These are phyloP conservation scores for Tetanocera ferruginea DNA, from an alignment of 2,888 invertebrate genomes.

Conservation along the genomic window DNA sequence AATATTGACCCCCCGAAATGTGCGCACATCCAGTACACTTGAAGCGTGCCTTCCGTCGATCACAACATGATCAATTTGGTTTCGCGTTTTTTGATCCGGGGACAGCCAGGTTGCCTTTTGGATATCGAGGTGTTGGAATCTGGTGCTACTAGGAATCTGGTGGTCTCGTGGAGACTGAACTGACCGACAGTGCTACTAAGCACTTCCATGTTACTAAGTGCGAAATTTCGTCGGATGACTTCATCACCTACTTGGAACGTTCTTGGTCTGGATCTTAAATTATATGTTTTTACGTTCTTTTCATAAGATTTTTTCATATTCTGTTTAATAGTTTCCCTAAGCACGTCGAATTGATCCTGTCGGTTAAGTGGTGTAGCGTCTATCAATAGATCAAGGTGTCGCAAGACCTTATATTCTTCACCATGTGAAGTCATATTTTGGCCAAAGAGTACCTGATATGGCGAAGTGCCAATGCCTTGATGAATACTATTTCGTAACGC, in stretches of 20 bases:
- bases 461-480: not conserved
- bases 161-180: no score
- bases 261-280: not conserved
- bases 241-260: not conserved
- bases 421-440: constrained; percentile 8
- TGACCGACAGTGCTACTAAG: no score
- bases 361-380: not conserved
- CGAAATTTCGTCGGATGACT: constrained; percentile 13
- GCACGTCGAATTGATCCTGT: not conserved
- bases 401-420: not conserved
- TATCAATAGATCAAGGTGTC: not conserved
- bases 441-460: not conserved
- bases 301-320: not conserved
- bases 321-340: not conserved
- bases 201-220: no score
- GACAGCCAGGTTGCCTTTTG: no score
- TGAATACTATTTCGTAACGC: constrained; percentile 16
- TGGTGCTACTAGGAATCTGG: no score
- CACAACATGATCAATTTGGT: no score
- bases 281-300: not conserved
- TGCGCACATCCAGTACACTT: no score
- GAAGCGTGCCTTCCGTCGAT: no score
- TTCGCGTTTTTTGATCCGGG: no score
- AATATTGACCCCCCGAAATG: no score
- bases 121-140: no score